These are phyloP conservation scores for Lepeophtheirus salmonis DNA, from an alignment of 1,140 invertebrate genomes.

Conservation along the genomic window DNA sequence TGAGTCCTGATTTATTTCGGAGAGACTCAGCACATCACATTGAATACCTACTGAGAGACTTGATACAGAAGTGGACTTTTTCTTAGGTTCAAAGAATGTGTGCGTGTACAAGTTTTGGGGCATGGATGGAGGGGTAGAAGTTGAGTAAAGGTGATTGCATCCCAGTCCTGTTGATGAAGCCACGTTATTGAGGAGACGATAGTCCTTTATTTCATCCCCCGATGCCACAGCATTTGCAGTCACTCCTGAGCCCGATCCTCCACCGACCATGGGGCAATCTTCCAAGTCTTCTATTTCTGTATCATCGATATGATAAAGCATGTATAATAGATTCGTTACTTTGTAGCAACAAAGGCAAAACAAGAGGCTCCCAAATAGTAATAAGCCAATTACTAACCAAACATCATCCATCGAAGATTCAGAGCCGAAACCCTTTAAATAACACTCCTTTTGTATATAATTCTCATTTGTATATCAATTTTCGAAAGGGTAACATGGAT, in stretches of 20 bases:
- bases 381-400: slow-evolving; percentile 10
- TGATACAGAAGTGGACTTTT: not conserved
- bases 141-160: not conserved
- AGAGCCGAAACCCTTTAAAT: not conserved
- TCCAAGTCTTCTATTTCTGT: slow-evolving; percentile 3
- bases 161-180: not conserved
- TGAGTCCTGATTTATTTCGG: not conserved
- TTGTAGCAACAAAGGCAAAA: slow-evolving; percentile 18
- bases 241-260: not conserved
- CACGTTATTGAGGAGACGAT: not conserved
- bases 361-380: slow-evolving; percentile 4
- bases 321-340: slow-evolving; percentile 10
- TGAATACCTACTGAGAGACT: not conserved
- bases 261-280: not conserved
- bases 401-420: slow-evolving; percentile 16
- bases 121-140: no score
- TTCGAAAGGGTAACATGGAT: no score
- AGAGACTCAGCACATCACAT: not conserved
- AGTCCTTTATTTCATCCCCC: not conserved
- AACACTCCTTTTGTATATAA: no score
- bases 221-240: not conserved
- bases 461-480: no score
- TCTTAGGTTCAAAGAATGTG: no score
- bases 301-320: slow-evolving; percentile 16
- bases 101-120: no score